phyloP scores from a whole-genome alignment of 92 coral and sea anemone species.

The Heteractis magnifica region DNA sequence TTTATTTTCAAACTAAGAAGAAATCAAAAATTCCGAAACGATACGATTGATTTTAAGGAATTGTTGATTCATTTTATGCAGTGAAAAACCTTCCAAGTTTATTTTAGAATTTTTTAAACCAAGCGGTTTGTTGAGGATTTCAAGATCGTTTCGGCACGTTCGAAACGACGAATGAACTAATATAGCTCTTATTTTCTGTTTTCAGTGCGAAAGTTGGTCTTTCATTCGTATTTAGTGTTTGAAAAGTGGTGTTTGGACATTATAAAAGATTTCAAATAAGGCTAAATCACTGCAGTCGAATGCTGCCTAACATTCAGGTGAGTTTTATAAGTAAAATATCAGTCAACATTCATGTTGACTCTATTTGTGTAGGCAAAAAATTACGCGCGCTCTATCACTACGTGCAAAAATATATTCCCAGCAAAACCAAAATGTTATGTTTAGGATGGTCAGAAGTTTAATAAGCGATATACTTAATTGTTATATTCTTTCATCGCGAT shows the following conservation, averaged over 20 bases:
- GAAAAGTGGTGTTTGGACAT: not conserved
- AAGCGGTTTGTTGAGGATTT: constrained; percentile 13
- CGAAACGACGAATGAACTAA: constrained; percentile 3
- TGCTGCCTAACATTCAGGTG: not conserved
- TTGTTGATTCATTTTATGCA: not conserved
- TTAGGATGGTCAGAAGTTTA: not conserved
- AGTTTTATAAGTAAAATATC: not conserved
- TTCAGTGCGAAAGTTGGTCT: constrained; percentile 3
- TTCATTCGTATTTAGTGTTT: not conserved
- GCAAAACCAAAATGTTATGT: not conserved
- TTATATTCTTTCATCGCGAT: not conserved
- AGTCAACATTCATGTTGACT: not conserved
- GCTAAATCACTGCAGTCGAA: not conserved
- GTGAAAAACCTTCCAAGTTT: constrained; percentile 1
- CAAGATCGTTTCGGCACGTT: constrained; percentile 7
- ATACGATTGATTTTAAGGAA: constrained; percentile 4
- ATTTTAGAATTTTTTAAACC: constrained; percentile 5
- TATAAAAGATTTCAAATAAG: not conserved
- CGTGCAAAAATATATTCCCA: not conserved
- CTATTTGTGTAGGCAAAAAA: not conserved
- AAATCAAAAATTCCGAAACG: constrained; percentile 10
- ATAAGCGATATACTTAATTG: too few relatives aligned
- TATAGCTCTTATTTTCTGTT: constrained; percentile 8
- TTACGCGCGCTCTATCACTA: not conserved
- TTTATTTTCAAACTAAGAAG: not conserved